Evolutionary conservation across 2,113 vertebrate genomes (phyloP).

Genomic region (Perognathus longimembris): DNA sequence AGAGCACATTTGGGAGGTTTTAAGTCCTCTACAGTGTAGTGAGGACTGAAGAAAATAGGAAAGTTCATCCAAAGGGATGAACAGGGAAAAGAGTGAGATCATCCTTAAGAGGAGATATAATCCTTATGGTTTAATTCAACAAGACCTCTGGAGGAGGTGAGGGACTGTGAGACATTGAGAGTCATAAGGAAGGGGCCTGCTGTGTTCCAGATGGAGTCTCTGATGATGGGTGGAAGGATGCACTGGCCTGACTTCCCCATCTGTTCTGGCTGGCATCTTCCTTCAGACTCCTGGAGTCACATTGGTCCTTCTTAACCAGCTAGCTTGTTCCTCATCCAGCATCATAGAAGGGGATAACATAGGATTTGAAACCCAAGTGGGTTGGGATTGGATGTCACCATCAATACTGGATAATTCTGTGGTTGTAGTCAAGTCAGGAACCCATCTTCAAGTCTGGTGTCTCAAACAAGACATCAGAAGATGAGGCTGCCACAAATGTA

Average conservation of each 20-base stretch:
- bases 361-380: neutral
- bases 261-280: neutral
- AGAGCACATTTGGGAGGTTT: neutral
- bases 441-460: neutral
- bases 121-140: neutral
- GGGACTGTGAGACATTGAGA: neutral
- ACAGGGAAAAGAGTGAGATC: neutral
- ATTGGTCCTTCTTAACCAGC: neutral
- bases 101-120: neutral
- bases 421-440: neutral
- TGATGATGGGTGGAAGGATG: neutral
- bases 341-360: neutral
- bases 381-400: neutral
- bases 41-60: neutral
- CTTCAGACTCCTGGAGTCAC: neutral
- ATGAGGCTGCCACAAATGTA: neutral
- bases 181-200: neutral
- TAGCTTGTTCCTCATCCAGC: neutral
- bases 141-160: neutral
- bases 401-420: neutral
- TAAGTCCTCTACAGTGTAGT: neutral
- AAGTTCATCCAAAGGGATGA: neutral
- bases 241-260: neutral
- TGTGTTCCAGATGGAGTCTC: neutral
- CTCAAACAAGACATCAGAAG: neutral